Base-by-base conservation (phyloP, 2,113 vertebrate genomes). In the Leptosomus discolor region DNA sequence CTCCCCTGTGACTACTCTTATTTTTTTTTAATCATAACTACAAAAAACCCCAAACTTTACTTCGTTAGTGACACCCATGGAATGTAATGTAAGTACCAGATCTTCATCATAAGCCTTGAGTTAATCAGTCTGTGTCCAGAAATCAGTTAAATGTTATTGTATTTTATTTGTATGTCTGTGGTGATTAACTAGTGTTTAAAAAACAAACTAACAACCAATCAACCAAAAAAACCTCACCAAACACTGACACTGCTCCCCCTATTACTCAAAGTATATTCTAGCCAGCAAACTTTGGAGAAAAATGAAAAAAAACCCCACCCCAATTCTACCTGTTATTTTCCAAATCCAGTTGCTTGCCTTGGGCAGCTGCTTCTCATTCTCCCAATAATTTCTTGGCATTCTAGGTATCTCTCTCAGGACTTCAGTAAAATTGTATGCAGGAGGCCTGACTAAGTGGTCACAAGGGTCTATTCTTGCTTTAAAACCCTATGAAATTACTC, bases 371-470 rank as follows among this genome's bases (percentile, higher is more conserved):
- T 85, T 41, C 70, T 86, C 48, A 15, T 91, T 94, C 37, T 81
- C 46, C 19, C 34, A 43, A 7, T 74, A 77, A 88, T 63, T 96
- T 46, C 73, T 85, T 96, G 85, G 60, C 29, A 58, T 92, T 90
- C 30, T 24, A 23, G 48, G 11, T 48, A 19, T 39, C 36, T 63
- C 74, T 84, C 51, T 63, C 57, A 70, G 69, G 80, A 67, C 56
- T 67, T 67, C 24, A 67, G 56, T n/a, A 88, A 75, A 85, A 96
- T 75, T 88, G 51, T 39, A 45, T 85, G 56, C 74, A 89, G 71
- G 51, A 94, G 58, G 50, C 41, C 48, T 77, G 92, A 64, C 83
- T 92, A 95, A 94, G 74, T 94, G 65, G 70, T 69, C 92, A 96
- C 37, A 90, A 68, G 57, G 77, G 85, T 68, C 67, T 94, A 12